phyloP scores from a whole-genome alignment of 2,888 invertebrate species.

The Hirtodrosophila duncani region DNA sequence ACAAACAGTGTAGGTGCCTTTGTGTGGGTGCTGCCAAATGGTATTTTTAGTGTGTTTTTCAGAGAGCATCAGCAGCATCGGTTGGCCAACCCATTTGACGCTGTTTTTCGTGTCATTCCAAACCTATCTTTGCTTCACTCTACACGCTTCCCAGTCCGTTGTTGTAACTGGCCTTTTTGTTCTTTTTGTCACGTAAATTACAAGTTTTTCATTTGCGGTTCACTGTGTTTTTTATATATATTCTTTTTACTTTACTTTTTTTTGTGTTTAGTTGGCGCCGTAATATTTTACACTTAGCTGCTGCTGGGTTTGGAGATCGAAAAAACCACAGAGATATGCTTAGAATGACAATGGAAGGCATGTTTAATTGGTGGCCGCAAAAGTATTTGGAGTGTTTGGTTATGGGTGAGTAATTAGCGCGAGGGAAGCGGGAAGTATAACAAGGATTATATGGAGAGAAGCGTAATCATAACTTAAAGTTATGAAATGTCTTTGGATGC shows the following conservation, averaged over 20 bases:
- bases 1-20: slow-evolving; percentile 4
- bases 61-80: slow-evolving; percentile 1
- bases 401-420: too few species aligned
- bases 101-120: slow-evolving; percentile 52
- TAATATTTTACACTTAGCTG: slow-evolving; percentile 46
- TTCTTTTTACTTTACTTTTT: background rate
- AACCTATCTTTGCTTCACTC: slow-evolving; percentile 2
- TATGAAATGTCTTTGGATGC: too few species aligned
- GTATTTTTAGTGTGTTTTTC: slow-evolving; percentile 33
- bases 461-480: too few species aligned
- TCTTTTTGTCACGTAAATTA: slow-evolving; percentile 69
- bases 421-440: too few species aligned
- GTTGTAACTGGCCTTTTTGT: slow-evolving; percentile 28
- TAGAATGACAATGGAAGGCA: too few species aligned
- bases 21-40: slow-evolving; percentile 45
- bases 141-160: background rate
- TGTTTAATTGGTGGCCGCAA: too few species aligned
- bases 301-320: too few species aligned
- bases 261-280: slow-evolving; percentile 47
- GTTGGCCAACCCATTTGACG: slow-evolving; percentile 46
- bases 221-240: slow-evolving; percentile 1
- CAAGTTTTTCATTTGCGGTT: slow-evolving; percentile 62
- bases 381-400: too few species aligned
- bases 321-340: too few species aligned
- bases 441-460: too few species aligned